Percentiles rank a stretch among this genome's conserved stretches.
phyloP scores from a whole-genome alignment of 2,797 vertebrate species.

The Schizopygopsis pylzovi region DNA sequence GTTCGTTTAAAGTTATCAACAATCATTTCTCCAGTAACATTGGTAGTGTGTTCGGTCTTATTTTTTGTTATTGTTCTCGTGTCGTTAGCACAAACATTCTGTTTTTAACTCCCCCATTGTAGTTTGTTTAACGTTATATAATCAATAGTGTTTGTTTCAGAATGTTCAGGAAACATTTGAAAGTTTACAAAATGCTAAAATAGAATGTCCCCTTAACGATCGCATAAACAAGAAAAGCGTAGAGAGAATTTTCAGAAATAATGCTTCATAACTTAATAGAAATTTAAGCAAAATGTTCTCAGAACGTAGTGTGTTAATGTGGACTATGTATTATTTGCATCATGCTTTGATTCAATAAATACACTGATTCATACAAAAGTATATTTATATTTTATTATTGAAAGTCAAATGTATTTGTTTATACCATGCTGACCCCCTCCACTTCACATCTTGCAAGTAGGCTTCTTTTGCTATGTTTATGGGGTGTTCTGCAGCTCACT shows the following conservation, averaged over 20 bases:
- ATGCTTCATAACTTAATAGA: neutral
- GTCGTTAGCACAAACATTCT: too few relatives aligned
- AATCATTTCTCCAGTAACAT: neutral
- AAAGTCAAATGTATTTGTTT: neutral
- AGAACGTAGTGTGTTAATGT: neutral
- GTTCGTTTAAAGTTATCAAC: neutral
- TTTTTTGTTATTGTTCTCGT: neutral
- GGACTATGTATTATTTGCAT: neutral
- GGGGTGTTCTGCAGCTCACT: neutral
- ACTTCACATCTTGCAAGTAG: neutral
- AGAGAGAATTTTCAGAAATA: too few relatives aligned
- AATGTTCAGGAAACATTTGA: neutral
- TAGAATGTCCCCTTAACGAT: neutral
- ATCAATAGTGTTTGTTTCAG: too few relatives aligned
- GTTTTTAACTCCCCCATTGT: too few relatives aligned
- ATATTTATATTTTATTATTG: too few relatives aligned
- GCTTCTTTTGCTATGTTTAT: neutral
- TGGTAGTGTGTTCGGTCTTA: neutral
- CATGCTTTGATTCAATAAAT: neutral
- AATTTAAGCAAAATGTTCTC: neutral
- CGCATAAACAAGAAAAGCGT: neutral
- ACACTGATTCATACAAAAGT: too few relatives aligned
- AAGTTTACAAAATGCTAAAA: neutral
- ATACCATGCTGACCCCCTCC: neutral
- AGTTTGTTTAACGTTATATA: too few relatives aligned